phyloP scores from a whole-genome alignment of 2,797 vertebrate species.

The Poeciliopsis presidionis region DNA sequence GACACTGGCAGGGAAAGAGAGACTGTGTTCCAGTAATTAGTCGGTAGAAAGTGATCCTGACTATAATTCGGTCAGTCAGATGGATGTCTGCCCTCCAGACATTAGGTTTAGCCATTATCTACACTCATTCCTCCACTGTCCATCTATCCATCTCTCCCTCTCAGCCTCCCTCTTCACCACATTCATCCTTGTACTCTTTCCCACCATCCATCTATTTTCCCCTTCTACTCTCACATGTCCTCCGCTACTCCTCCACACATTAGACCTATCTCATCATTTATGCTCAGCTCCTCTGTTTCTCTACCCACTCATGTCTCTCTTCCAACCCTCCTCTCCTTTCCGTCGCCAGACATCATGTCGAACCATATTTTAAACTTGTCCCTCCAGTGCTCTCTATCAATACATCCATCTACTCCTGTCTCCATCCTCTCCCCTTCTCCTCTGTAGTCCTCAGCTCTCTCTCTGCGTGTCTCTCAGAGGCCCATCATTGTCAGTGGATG shows the following conservation, averaged over 20 bases:
- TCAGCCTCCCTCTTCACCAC: constrained; percentile 43
- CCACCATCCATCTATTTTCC: constrained; percentile 53
- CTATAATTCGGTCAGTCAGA: constrained; percentile 76
- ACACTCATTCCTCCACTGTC: constrained; percentile 68
- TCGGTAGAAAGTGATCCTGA: constrained; percentile 71
- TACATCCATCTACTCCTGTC: constrained; percentile 62
- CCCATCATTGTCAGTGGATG: constrained; percentile 51
- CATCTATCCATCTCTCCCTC: constrained; percentile 65
- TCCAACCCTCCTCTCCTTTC: constrained; percentile 46
- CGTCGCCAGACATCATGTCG: constrained; percentile 63
- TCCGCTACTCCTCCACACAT: constrained; percentile 61
- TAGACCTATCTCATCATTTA: constrained; percentile 69
- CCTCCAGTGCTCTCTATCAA: constrained; percentile 61
- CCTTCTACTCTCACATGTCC: constrained; percentile 50
- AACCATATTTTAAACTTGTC: constrained; percentile 69
- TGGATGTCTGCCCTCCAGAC: constrained; percentile 77
- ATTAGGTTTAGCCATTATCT: constrained; percentile 77
- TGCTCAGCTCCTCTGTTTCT: constrained; percentile 47
- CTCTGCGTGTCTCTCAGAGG: constrained; percentile 55
- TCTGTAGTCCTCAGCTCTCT: constrained; percentile 19
- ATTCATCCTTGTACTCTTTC: constrained; percentile 57
- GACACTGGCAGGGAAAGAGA: constrained; percentile 40
- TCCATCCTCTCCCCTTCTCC: constrained; percentile 34
- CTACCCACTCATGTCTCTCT: constrained; percentile 39
- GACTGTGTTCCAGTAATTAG: constrained; percentile 76